Evolutionary conservation across 1,140 invertebrate species (phyloP), one percentile per base, ranked within the genome.

Genomic region (Zaprionus taronus): DNA sequence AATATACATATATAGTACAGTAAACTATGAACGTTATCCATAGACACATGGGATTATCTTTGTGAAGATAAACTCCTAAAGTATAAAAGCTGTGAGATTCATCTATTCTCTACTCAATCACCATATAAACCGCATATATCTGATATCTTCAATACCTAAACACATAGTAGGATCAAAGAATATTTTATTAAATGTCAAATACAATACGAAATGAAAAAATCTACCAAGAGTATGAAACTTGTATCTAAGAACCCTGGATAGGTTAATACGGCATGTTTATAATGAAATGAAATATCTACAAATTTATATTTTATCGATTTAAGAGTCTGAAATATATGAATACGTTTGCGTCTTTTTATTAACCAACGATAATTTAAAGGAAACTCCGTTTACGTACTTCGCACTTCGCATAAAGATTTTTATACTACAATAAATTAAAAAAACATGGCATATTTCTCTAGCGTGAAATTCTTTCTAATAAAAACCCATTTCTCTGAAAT

Each of bases 111-210:
- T 15, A 7, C 14, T 28, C 24, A 57, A 57, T 57, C 55, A 57
- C 55, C 55, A 28, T 28, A 57, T 31, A 31, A 34, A n/a, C 3
- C 17, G 55, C 24, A 58, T 31, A 58, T 24, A 58, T 58, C 56
- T 58, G 24, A 57, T 20, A 58, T 58, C 56, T 58, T 58, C 56
- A 58, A 58, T 58, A 57, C 22, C 22, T 24, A 56, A 12, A 26
- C 11, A 26, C 28, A 26, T 20, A 26, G 11, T 12, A 57, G n/a
- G 3, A 57, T 28, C 22, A 28, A 57, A 2, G 6, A 15, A 26
- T 57, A 22, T 17, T n/a, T 15, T 56, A 7, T 57, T 9, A 4
- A 17, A 57, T 57, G 20, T 7, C 28, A 1, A 31, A 34, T 31
- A 31, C 7, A 31, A 7, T 28, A 31, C 3, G 9, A 34, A 11